Base-by-base conservation (phyloP, 1,140 invertebrate genomes). In the Colletes latitarsis region DNA sequence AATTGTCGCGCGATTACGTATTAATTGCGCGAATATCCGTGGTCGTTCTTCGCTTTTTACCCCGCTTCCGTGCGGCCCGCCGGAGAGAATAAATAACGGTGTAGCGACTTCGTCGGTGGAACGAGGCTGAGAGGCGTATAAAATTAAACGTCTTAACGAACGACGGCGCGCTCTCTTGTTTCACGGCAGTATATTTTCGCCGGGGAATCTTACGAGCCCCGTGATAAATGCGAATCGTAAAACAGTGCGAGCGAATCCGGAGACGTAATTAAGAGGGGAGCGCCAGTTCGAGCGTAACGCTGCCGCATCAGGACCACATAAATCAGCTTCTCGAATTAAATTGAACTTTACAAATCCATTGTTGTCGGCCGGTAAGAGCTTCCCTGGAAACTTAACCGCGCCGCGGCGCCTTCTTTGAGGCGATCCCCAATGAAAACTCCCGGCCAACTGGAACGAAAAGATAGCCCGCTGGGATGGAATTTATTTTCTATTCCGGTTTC, bases 201-300 rank as follows among this genome's bases (percentile, higher is more conserved):
- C 67, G 60, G 60, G 30, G 81, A 81, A 85, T 87, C 85, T 87
- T 84, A 84, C 77, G 71, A 81, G 84, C 60, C 49, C 64, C 52
- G 78, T 87, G 85, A 87, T 87, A 84, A 86, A 87, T 84, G 84
- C 62, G 85, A 84, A 87, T 83, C 84, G 85, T 87, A 86, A 86
- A 87, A 74, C 74, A 62, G 69, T 67, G 49, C 66, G 69, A 82
- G 57, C 67, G 73, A 71, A 77, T 85, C 75, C 53, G 64, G 67
- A 85, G 84, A 80, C 81, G 85, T 85, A 85, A 85, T 86, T 86
- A 86, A 86, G 85, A 83, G 10, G 49, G 9, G 49, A 85, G 49
- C 57, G 76, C 80, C 58, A 66, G 80, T 85, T 82, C 39, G 53
- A 81, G 70, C 66, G 70, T 64, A 79, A 79, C 69, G 63, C 63